These are phyloP conservation scores for Zosterops lateralis DNA, from an alignment of 2,113 vertebrate species.

Conservation along the genomic window DNA sequence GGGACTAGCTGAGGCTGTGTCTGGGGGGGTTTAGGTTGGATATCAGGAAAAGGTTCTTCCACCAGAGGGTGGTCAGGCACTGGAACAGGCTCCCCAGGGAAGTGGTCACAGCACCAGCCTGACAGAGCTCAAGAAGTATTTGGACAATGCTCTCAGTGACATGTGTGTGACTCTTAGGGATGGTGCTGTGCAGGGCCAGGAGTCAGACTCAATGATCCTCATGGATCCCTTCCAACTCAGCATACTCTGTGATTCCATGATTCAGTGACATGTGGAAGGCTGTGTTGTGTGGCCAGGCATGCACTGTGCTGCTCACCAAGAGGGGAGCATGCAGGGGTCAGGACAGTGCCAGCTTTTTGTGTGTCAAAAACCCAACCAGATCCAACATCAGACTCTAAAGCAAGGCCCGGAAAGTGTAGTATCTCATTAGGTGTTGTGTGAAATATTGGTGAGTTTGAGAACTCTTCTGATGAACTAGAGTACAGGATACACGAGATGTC, in stretches of 20 bases:
- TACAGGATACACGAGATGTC: background rate
- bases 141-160: too few relatives aligned
- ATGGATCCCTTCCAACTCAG: background rate
- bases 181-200: background rate
- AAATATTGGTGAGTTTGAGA: background rate
- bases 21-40: background rate
- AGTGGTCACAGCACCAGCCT: background rate
- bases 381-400: background rate
- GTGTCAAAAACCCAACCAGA: background rate
- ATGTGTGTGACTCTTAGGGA: background rate
- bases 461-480: background rate
- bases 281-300: background rate
- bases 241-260: background rate
- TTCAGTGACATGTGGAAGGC: background rate
- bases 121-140: background rate
- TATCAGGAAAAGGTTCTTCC: background rate
- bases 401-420: background rate
- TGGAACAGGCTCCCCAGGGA: background rate
- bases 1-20: background rate
- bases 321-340: background rate
- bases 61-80: background rate
- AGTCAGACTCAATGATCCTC: background rate
- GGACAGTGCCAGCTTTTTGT: background rate
- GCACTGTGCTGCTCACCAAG: rapidly evolving
- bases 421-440: background rate